phyloP scores from a whole-genome alignment of 2,797 vertebrate genomes.

The Echeneis naucrates region DNA sequence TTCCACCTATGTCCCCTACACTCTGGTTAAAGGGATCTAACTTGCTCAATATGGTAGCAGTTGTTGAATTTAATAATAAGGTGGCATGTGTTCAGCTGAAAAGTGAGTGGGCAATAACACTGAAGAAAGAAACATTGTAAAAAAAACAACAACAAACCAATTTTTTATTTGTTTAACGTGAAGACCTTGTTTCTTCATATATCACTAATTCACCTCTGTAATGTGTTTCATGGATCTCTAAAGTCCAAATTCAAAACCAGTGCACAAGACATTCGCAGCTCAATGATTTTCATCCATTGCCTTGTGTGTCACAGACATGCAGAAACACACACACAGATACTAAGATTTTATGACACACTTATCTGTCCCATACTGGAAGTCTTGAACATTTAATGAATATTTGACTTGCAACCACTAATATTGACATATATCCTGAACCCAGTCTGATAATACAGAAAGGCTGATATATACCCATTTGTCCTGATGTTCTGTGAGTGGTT shows the following conservation, averaged over 20 bases:
- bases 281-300: slow-evolving; percentile 56
- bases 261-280: slow-evolving; percentile 46
- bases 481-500: no score
- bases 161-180: background rate
- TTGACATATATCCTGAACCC: background rate
- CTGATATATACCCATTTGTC: no score
- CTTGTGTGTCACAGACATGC: slow-evolving; percentile 8
- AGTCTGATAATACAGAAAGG: background rate
- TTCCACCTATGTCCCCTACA: no score
- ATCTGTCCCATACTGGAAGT: slow-evolving; percentile 7
- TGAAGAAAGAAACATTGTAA: no score
- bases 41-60: no score
- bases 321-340: background rate
- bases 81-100: no score
- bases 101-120: no score
- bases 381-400: background rate
- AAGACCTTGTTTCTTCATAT: background rate
- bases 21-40: no score
- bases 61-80: no score
- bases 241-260: slow-evolving; percentile 31
- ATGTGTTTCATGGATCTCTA: slow-evolving; percentile 20
- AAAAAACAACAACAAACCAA: no score
- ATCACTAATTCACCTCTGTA: background rate
- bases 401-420: background rate
- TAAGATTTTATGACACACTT: slow-evolving; percentile 7